Conservation (phyloP, 2,113 vertebrate species). For the Sinocyclocheilus maitianheensis region DNA sequence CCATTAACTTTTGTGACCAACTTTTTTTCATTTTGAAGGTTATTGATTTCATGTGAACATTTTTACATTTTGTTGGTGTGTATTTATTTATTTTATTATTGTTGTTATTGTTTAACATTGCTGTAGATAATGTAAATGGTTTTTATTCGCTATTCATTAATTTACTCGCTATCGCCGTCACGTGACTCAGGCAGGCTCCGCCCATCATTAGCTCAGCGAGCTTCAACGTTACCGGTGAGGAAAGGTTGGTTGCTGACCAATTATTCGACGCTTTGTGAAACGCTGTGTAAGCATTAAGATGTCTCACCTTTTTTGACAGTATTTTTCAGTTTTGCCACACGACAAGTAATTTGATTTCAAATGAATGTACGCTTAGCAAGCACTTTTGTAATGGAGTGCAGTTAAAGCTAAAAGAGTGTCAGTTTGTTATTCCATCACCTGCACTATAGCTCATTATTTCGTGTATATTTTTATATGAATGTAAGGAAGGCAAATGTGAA, state of each 20-base stretch:
- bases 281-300: neutral
- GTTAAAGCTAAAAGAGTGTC: neutral
- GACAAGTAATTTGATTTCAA: neutral
- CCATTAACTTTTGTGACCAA: neutral
- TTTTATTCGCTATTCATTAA: neutral
- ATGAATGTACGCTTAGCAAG: neutral
- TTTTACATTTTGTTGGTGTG: too few relatives aligned
- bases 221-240: neutral
- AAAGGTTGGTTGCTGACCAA: neutral
- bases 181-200: neutral
- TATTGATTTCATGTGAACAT: neutral
- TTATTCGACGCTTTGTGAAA: neutral
- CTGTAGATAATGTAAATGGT: neutral
- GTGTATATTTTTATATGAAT: neutral
- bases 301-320: neutral
- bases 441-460: neutral
- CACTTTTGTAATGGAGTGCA: neutral
- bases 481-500: too few relatives aligned
- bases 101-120: neutral
- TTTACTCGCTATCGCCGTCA: neutral
- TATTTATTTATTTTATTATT: neutral
- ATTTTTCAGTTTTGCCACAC: neutral
- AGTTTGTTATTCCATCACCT: neutral
- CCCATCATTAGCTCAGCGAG: neutral
- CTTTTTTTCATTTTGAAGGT: neutral